Evolutionary conservation across 2,113 vertebrate species (phyloP).

Genomic region (Mustela nigripes): DNA sequence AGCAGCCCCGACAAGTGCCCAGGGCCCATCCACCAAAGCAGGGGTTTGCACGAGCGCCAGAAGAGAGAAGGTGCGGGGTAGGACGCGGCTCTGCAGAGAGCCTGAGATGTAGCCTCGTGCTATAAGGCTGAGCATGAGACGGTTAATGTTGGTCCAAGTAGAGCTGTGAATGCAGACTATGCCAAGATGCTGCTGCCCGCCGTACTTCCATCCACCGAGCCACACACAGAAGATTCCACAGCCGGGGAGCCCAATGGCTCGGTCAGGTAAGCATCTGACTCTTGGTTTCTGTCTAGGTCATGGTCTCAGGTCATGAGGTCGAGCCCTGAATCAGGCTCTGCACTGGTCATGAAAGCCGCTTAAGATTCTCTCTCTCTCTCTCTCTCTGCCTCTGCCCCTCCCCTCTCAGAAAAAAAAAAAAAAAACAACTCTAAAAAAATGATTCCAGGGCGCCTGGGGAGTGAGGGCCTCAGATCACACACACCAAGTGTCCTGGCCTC

Average conservation of each 20-base stretch:
- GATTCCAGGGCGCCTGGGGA: background rate
- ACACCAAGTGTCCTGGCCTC: background rate
- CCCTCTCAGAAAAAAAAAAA: background rate
- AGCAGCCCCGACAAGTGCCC: background rate
- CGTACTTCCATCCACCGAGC: background rate
- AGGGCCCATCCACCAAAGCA: accelerated
- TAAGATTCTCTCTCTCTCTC: background rate
- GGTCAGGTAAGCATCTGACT: background rate
- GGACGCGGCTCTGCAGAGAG: background rate
- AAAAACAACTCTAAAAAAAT: background rate
- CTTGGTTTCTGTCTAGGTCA: background rate
- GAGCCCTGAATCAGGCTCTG: background rate
- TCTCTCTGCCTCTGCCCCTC: background rate
- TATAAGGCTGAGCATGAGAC: background rate
- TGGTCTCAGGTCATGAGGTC: background rate
- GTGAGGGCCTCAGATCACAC: too few species aligned
- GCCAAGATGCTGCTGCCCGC: background rate
- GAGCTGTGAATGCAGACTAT: background rate
- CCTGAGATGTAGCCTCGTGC: too few species aligned
- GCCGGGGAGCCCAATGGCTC: background rate
- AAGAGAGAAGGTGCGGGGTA: background rate
- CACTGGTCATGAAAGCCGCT: background rate
- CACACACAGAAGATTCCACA: background rate
- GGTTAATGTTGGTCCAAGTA: background rate
- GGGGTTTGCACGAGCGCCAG: accelerated